These are phyloP conservation scores for Heterotilapia buettikoferi DNA, from an alignment of 2,113 vertebrate genomes.

Conservation along the genomic window DNA sequence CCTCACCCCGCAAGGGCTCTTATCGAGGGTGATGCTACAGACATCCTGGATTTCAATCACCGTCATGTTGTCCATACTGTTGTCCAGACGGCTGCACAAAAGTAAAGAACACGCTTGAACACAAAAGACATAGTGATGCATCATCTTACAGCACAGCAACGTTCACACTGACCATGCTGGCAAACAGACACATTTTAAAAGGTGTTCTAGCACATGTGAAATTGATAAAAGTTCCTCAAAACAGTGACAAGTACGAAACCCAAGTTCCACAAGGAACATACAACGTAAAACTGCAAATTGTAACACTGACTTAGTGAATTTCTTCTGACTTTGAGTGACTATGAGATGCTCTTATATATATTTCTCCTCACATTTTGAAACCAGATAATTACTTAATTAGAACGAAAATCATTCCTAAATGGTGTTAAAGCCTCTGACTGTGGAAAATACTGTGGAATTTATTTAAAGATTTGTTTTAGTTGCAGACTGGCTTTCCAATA, in stretches of 20 bases:
- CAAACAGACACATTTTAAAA: background rate
- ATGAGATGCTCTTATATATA: background rate
- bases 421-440: background rate
- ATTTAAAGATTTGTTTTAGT: background rate
- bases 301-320: background rate
- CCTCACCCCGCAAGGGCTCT: constrained; percentile 51
- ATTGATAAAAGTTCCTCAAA: background rate
- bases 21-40: constrained; percentile 56
- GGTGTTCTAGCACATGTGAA: background rate
- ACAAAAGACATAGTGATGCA: background rate
- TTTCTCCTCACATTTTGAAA: background rate
- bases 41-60: constrained; percentile 29
- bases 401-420: background rate
- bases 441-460: background rate
- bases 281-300: background rate
- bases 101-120: background rate
- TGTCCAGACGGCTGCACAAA: constrained; percentile 50
- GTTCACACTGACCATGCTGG: background rate
- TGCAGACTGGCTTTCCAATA: accelerated
- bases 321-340: background rate
- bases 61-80: background rate
- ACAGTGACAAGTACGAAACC: background rate
- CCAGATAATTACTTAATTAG: background rate
- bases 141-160: background rate
- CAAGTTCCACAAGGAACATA: background rate